Evolutionary conservation across 2,797 vertebrate genomes (phyloP).

Genomic region (Aeoliscus strigatus): DNA sequence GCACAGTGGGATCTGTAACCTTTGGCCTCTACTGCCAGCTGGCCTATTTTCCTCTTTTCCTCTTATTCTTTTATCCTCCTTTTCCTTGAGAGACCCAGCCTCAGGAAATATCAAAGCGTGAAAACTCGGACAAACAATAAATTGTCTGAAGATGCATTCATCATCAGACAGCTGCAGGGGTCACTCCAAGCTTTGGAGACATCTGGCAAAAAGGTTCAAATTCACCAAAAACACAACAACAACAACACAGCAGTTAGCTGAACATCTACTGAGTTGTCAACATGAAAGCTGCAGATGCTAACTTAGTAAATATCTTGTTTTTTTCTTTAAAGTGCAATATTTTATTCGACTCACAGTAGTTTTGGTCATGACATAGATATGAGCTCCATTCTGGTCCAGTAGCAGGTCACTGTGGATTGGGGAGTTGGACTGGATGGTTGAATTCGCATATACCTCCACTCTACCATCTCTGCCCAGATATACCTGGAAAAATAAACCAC

Average conservation of each 20-base stretch:
- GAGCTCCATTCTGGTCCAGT: slow-evolving; percentile 79
- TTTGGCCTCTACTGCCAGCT: slow-evolving; percentile 57
- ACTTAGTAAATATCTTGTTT: too few species aligned
- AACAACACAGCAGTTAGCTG: too few species aligned
- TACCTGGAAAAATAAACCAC: too few species aligned
- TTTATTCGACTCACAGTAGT: slow-evolving; percentile 73
- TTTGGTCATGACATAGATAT: slow-evolving; percentile 90
- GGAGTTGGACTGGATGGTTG: slow-evolving; percentile 78
- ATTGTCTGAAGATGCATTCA: slow-evolving; percentile 38
- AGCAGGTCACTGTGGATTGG: slow-evolving; percentile 83
- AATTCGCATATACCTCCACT: slow-evolving; percentile 74
- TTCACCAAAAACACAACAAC: slow-evolving; percentile 7
- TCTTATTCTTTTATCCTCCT: slow-evolving; percentile 34
- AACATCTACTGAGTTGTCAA: slow-evolving; percentile 26
- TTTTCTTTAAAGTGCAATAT: too few species aligned
- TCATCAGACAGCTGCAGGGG: too few species aligned
- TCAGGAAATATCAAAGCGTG: slow-evolving; percentile 53
- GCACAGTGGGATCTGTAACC: slow-evolving; percentile 38
- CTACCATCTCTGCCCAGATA: slow-evolving; percentile 78
- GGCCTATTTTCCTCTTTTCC: slow-evolving; percentile 41
- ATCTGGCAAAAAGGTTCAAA: slow-evolving; percentile 42
- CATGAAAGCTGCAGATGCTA: too few species aligned
- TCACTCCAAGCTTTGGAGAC: slow-evolving; percentile 43
- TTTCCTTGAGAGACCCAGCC: slow-evolving; percentile 44
- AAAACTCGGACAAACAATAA: slow-evolving; percentile 50